These are phyloP conservation scores for Clarias batrachus DNA, from an alignment of 2,113 vertebrate species.

Conservation along the genomic window DNA sequence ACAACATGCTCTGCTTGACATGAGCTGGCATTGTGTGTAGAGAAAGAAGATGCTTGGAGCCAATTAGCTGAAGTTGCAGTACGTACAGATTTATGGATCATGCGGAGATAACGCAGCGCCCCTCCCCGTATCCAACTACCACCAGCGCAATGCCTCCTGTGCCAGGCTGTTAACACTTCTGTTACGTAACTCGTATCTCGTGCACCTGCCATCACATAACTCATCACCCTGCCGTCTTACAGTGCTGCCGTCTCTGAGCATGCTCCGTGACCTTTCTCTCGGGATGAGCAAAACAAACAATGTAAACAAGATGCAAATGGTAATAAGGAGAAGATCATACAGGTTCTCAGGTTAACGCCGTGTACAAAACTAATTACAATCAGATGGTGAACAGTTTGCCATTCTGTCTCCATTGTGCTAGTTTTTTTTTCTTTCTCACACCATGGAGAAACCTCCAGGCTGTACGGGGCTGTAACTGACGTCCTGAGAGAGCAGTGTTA, in stretches of 20 bases:
- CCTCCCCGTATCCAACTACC: background rate
- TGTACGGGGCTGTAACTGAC: constrained; percentile 17
- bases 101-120: background rate
- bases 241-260: background rate
- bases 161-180: constrained; percentile 30
- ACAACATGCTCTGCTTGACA: background rate
- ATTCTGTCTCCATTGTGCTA: background rate
- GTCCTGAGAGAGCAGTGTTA: constrained; percentile 25
- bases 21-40: background rate
- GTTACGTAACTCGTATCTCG: constrained; percentile 29
- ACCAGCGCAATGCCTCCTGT: background rate
- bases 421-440: background rate
- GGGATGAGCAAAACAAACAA: background rate
- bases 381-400: background rate
- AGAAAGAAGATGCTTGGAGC: background rate
- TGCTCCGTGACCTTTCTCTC: constrained; percentile 12
- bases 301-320: background rate
- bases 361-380: background rate
- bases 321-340: background rate
- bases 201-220: constrained; percentile 23
- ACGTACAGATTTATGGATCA: background rate
- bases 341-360: background rate
- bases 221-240: constrained; percentile 35
- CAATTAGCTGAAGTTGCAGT: background rate
- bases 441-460: constrained; percentile 31